phyloP scores from a whole-genome alignment of 2,797 vertebrate species.

The Gorsachius magnificus region DNA sequence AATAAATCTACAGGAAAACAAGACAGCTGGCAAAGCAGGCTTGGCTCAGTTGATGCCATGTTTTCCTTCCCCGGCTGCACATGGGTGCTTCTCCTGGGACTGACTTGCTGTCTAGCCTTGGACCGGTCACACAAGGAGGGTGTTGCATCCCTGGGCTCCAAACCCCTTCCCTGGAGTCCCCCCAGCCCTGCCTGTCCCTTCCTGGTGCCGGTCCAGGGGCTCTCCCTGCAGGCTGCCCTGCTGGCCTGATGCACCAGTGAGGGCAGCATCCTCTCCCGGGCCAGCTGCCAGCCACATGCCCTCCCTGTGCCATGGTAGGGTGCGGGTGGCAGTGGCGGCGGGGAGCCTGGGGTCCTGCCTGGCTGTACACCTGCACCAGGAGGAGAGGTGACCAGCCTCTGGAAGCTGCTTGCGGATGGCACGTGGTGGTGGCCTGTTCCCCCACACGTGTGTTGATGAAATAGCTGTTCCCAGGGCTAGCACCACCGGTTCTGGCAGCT shows the following conservation, averaged over 20 bases:
- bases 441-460: not conserved
- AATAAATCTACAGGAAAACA: not conserved
- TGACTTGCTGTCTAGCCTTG: not conserved
- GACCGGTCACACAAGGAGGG: rapidly evolving
- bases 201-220: not conserved
- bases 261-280: not conserved
- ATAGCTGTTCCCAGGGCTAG: not conserved
- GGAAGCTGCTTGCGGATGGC: not conserved
- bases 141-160: not conserved
- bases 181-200: not conserved
- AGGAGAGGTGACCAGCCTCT: not conserved
- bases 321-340: not conserved
- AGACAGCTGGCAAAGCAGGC: not conserved
- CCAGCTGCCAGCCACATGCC: not conserved
- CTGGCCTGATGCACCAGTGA: rapidly evolving
- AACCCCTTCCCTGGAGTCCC: not conserved
- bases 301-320: not conserved
- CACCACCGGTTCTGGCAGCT: not conserved
- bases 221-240: not conserved
- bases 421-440: rapidly evolving
- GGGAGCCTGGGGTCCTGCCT: not conserved
- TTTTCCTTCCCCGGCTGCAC: not conserved
- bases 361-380: not conserved
- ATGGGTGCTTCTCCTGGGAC: not conserved
- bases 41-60: not conserved